Evolutionary conservation across 2,797 vertebrate genomes (phyloP), one percentile per base, ranked within the genome.

Genomic region (Danio jaintianensis): DNA sequence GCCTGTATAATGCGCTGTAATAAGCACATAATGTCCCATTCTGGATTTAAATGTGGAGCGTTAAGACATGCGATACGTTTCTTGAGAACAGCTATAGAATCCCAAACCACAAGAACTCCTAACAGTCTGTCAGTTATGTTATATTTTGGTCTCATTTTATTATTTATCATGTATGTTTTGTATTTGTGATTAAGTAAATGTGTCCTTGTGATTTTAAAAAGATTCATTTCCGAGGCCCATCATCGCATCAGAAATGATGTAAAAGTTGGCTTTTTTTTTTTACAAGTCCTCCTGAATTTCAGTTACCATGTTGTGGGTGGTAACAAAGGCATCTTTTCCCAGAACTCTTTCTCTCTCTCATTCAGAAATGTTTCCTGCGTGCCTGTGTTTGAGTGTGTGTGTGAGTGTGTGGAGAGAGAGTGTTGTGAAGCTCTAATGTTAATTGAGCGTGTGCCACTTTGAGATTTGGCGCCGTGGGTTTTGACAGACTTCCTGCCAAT

Each of bases 401-500:
- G 29, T 29, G 29, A 29, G 64, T 81, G 59, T 45, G 42, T 16
- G 12, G 72, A 67, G 71, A 73, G 78, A 85, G 81, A 70, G n/a
- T 38, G 50, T 40, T 22, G 61, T 48, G 29, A 80, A 73, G 47
- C 70, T 15, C 87, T 89, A 98, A 93, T 96, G 98, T 84, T 98
- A 95, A 83, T 91, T 96, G 87, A 99, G 94, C 89, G 93, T 95
- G 93, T 99, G 97, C 97, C 97, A 99, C 59, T 97, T 96, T 90
- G 96, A 95, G 69, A 97, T 93, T 50, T 96, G 93, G 86, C 96
- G 93, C 0, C 96, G 88, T 18, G 97, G 96, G 80, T 93, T 96
- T 83, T 96, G 94, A 0, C 97, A 98, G 7, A 97, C 95, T 89
- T 98, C 93, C 68, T 92, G 88, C 97, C 97, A 99, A 94, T 99